phyloP scores from a whole-genome alignment of 2,888 invertebrate species.

The Plebejus argus region DNA sequence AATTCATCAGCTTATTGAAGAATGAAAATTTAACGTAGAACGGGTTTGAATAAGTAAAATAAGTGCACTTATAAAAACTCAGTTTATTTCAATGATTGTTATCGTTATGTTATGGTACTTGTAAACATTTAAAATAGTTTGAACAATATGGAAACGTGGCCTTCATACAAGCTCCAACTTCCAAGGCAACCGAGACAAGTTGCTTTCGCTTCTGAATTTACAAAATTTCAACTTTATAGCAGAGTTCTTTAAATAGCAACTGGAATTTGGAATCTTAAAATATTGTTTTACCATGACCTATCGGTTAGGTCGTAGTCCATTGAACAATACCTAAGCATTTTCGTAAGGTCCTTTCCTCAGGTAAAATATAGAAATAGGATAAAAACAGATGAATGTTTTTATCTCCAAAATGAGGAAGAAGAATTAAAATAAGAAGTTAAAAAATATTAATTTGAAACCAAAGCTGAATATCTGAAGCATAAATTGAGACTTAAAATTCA shows the following conservation, averaged over 20 bases:
- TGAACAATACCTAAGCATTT: not conserved
- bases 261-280: not conserved
- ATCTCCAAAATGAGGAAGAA: not conserved
- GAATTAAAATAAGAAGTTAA: too few relatives aligned
- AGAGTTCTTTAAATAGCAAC: not conserved
- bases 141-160: constrained; percentile 12
- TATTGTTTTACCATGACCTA: not conserved
- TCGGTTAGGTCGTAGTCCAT: not conserved
- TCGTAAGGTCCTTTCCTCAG: not conserved
- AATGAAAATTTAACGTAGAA: too few relatives aligned
- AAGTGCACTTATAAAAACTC: not conserved
- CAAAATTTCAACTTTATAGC: not conserved
- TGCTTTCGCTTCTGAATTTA: constrained; percentile 21
- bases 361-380: not conserved
- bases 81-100: not conserved
- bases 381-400: not conserved
- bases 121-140: not conserved
- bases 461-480: too few relatives aligned
- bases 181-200: constrained; percentile 23
- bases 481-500: too few relatives aligned
- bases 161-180: constrained; percentile 13
- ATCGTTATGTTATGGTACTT: not conserved
- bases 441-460: too few relatives aligned
- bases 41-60: too few relatives aligned
- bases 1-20: too few relatives aligned